Evolutionary conservation across 2,888 invertebrate genomes (phyloP), one percentile per base, ranked within the genome.

Genomic region (Cephus pulcher): DNA sequence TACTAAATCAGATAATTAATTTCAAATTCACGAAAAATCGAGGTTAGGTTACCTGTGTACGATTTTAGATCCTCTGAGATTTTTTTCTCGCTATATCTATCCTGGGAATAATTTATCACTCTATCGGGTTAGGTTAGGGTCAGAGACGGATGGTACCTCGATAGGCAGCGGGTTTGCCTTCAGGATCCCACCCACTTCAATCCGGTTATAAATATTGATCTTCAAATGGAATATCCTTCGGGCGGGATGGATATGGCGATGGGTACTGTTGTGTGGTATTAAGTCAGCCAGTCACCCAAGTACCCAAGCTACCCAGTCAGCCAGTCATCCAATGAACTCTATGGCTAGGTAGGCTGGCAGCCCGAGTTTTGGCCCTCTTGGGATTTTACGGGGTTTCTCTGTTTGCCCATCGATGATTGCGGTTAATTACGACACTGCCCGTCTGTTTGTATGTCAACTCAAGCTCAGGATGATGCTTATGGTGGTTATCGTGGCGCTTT

Each of bases 401-500:
- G 77, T 30, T 77, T 73, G 71, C 70, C 71, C 71, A 40, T 76
- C n/a, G 34, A 77, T 33, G 32, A 69, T 35, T 40, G 70, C 34
- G 76, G 76, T 75, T 70, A 56, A 70, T 78, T 75, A 75, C 70
- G 33, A 71, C 71, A 71, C 83, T 83, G 83, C 77, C 79, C 73
- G 78, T 85, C 83, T 88, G 86, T 88, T 87, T 88, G 88, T 87
- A 84, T 85, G 88, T 89, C 87, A 88, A 86, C 84, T 73, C 82
- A 12, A 56, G 56, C 56, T 56, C 23, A 23, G 56, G 56, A 56
- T 23, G 23, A 56, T 56, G 56, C 56, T 56, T 56, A 56, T 56
- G 23, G 56, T 23, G 56, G 56, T 56, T 56, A 56, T 23, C 56
- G 23, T 56, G 56, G 23, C 23, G 56, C 56, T 56, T 56, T 56